Evolutionary conservation across 2,888 invertebrate species (phyloP), one percentile per base, ranked within the genome.

Genomic region (Sphecodes monilicornis): DNA sequence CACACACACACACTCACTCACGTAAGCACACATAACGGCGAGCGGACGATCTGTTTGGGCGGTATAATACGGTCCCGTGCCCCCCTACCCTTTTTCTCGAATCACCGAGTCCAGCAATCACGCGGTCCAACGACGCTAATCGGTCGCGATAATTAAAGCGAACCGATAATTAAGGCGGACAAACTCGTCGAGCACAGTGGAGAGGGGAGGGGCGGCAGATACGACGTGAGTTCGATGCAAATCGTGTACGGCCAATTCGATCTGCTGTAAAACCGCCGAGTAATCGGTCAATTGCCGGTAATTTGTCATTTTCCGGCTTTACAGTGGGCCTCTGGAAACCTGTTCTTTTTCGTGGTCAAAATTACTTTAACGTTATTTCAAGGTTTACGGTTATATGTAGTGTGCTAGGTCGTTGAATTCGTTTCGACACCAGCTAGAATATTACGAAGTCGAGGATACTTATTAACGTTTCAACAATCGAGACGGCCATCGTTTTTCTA

Each of bases 191-290:
- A 29, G 29, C 80, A 84, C 54, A 54, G n/a, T n/a, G 11, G 71
- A 1, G 6, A 36, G 68, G 2, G 46, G 70, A 26, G 46, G 18
- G 29, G 46, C 32, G 29, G 46, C 32, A 39, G 68, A 39, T 39
- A 84, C 76, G 84, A 92, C 91, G 91, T 88, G 91, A 88, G 86
- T 64, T 71, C 87, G 88, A 87, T 91, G 90, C 89, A 88, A 90
- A 88, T 84, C 68, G 80, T 71, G 60, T 16, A 77, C 60, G 60
- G 60, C 54, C 80, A 83, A 80, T 86, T 85, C 76, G 68, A 79
- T 75, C 54, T 54, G 68, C 54, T 78, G 82, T 73, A 73, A 85
- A 82, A 78, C 75, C 68, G 54, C 1, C 76, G 76, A 39, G 18
- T 69, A 76, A 64, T 39, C 66, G 81, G 41, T 77, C 75, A 60